Percentiles rank a stretch among this genome's conserved stretches.
phyloP scores from a whole-genome alignment of 2,888 invertebrate genomes.

The Diaprepes abbreviatus region DNA sequence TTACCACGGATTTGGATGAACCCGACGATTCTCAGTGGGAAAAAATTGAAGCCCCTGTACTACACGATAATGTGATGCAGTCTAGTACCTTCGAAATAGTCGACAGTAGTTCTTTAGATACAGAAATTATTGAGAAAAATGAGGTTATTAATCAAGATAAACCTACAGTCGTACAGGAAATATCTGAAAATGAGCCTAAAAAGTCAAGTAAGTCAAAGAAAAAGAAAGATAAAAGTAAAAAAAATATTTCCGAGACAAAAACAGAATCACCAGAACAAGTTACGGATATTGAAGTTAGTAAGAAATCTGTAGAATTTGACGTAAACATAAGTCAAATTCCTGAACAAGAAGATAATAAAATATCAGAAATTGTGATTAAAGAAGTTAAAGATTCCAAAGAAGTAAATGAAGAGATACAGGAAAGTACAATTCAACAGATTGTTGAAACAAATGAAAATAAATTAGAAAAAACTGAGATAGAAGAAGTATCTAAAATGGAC shows the following conservation, averaged over 20 bases:
- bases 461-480: neutral
- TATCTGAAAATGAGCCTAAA: neutral
- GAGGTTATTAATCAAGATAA: neutral
- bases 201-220: neutral
- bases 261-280: neutral
- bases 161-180: neutral
- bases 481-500: neutral
- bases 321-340: neutral
- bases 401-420: neutral
- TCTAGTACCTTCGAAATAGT: slow-evolving; percentile 30
- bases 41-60: slow-evolving; percentile 12
- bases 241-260: neutral
- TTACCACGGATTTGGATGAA: slow-evolving; percentile 32
- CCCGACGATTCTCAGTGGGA: slow-evolving; percentile 39
- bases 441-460: neutral
- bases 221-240: slow-evolving; percentile 18
- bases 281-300: neutral
- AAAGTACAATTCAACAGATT: neutral
- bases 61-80: slow-evolving; percentile 1
- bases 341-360: neutral
- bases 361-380: neutral
- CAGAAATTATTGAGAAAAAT: neutral
- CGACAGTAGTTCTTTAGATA: neutral
- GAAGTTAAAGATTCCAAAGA: neutral
- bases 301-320: neutral